Evolutionary conservation across 1,140 invertebrate genomes (phyloP).

Genomic region (Globodera ellingtonae): DNA sequence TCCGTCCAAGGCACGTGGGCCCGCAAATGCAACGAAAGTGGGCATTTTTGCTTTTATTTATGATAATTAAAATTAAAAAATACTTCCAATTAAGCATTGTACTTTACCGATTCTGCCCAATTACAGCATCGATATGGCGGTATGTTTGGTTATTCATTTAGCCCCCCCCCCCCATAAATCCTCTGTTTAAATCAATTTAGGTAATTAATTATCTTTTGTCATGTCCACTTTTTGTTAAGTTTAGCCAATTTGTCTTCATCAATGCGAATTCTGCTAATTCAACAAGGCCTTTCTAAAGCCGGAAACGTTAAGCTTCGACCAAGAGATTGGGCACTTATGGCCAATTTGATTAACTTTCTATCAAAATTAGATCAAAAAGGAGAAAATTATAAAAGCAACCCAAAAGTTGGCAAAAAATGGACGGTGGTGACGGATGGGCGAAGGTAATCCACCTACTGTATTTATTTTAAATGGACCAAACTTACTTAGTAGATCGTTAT

Average conservation of each 20-base stretch:
- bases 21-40: slow-evolving; percentile 20
- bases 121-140: slow-evolving; percentile 22
- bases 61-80: background rate
- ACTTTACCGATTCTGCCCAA: slow-evolving; percentile 21
- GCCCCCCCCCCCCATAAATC: background rate
- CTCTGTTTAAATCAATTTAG: too few species aligned
- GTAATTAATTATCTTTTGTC: too few species aligned
- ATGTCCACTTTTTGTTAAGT: background rate
- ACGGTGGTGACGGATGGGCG: slow-evolving; percentile 16
- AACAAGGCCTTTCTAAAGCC: background rate
- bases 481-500: background rate
- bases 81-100: slow-evolving; percentile 7
- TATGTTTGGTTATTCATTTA: background rate
- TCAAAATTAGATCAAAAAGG: background rate
- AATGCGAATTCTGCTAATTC: slow-evolving; percentile 18
- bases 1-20: slow-evolving; percentile 24
- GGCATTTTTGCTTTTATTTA: background rate
- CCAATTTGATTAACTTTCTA: slow-evolving; percentile 14
- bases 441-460: background rate
- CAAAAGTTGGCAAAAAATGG: slow-evolving; percentile 9
- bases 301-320: background rate
- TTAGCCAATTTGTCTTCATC: slow-evolving; percentile 10
- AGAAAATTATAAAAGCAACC: background rate
- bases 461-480: background rate
- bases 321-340: slow-evolving; percentile 11